A percentile compares a stretch with the other conserved stretches of the same genome.
Conservation (phyloP, 2,888 invertebrate species). For the Yponomeuta plumbellus region DNA sequence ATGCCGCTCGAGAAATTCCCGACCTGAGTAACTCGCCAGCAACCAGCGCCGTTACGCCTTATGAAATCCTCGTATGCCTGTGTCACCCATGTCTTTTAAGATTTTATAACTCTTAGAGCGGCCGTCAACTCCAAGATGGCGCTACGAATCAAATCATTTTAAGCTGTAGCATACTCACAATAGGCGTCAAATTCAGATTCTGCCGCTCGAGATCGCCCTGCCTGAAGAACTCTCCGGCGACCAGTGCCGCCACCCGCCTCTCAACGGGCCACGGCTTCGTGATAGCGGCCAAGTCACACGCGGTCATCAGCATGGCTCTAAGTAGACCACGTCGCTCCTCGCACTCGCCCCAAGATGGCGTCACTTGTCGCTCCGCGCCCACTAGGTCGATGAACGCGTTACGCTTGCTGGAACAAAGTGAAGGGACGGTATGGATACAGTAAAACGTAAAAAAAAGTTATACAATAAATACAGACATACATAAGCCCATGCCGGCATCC, state of each 20-base stretch:
- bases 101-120: slow-evolving; percentile 93
- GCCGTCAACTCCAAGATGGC: slow-evolving; percentile 98
- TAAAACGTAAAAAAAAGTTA: too few species aligned
- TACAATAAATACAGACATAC: too few species aligned
- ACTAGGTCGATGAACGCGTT: slow-evolving; percentile 88
- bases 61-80: slow-evolving; percentile 94
- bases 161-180: slow-evolving; percentile 76
- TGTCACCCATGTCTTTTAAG: too few species aligned
- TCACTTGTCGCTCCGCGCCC: slow-evolving; percentile 48
- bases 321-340: slow-evolving; percentile 88
- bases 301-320: slow-evolving; percentile 96
- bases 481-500: too few species aligned
- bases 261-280: slow-evolving; percentile 97
- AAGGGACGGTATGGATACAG: not conserved
- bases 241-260: slow-evolving; percentile 92
- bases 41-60: slow-evolving; percentile 91
- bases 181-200: slow-evolving; percentile 92
- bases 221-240: slow-evolving; percentile 94
- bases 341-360: slow-evolving; percentile 79
- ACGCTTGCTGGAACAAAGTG: slow-evolving; percentile 82
- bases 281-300: slow-evolving; percentile 95
- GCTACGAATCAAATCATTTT: slow-evolving; percentile 73
- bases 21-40: slow-evolving; percentile 96
- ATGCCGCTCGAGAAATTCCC: slow-evolving; percentile 92
- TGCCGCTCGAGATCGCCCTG: slow-evolving; percentile 94